phyloP scores from a whole-genome alignment of 2,888 invertebrate genomes.

The Archips xylosteana region DNA sequence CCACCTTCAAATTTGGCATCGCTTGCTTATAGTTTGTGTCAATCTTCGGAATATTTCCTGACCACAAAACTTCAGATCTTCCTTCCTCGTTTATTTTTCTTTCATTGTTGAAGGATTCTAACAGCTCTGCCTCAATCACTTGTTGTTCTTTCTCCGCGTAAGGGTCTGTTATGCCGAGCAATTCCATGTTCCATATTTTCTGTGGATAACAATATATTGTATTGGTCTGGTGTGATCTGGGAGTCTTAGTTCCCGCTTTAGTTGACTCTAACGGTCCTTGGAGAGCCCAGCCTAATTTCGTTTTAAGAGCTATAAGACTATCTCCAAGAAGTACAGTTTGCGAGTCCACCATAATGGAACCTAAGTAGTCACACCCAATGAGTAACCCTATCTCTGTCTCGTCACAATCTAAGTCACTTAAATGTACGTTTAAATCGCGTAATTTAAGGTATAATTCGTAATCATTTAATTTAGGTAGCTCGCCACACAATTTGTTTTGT shows the following conservation, averaged over 20 bases:
- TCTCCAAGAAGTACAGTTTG: too few species aligned
- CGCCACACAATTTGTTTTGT: too few species aligned
- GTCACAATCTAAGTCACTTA: too few species aligned
- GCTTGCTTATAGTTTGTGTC: not conserved
- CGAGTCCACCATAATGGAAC: too few species aligned
- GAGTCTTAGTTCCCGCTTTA: slow-evolving; percentile 6
- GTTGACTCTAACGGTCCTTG: slow-evolving; percentile 24
- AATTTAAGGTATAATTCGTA: too few species aligned
- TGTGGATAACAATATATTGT: not conserved
- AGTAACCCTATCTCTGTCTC: too few species aligned
- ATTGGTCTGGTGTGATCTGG: too few species aligned
- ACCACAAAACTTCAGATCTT: not conserved
- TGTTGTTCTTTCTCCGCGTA: not conserved
- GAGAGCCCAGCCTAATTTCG: slow-evolving; percentile 19
- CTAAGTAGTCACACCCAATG: too few species aligned
- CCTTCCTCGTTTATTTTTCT: not conserved
- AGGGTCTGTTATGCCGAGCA: not conserved
- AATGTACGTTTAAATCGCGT: too few species aligned
- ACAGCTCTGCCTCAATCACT: not conserved
- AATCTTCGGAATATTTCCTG: not conserved
- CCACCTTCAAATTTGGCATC: not conserved
- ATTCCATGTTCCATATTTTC: slow-evolving; percentile 52
- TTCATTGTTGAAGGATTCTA: too few species aligned
- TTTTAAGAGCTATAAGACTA: too few species aligned
- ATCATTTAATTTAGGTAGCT: too few species aligned